These are phyloP conservation scores for Cotesia congregata DNA, from an alignment of 2,888 invertebrate species.

Conservation along the genomic window DNA sequence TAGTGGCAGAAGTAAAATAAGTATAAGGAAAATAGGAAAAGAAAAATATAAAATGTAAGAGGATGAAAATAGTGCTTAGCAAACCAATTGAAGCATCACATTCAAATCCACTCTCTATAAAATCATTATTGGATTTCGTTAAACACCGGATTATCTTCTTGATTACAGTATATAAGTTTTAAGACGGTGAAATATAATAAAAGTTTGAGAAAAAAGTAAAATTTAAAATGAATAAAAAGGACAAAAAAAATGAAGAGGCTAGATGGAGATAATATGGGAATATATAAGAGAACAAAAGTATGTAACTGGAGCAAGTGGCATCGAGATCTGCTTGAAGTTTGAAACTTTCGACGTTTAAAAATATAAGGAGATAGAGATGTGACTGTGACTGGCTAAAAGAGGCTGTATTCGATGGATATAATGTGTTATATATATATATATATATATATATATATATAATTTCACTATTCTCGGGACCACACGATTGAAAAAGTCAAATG, in stretches of 20 bases:
- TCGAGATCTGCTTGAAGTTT: constrained; percentile 24
- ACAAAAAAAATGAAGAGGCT: constrained; percentile 4
- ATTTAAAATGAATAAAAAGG: constrained; percentile 9
- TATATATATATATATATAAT: constrained; percentile 18
- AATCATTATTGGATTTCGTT: constrained; percentile 49
- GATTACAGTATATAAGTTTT: constrained; percentile 19
- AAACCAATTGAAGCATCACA: constrained; percentile 39
- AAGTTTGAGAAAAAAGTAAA: constrained; percentile 18
- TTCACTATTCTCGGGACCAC: background rate
- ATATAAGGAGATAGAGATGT: constrained; percentile 17
- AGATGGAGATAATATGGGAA: background rate
- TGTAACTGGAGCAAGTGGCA: constrained; percentile 9
- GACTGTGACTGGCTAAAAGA: background rate
- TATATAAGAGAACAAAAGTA: background rate
- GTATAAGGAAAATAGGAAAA: constrained; percentile 13
- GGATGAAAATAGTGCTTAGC: constrained; percentile 40
- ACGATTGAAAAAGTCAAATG: background rate
- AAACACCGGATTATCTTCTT: constrained; percentile 44
- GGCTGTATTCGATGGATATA: background rate
- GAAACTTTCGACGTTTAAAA: constrained; percentile 37
- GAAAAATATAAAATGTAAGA: constrained; percentile 25
- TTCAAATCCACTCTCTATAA: constrained; percentile 45
- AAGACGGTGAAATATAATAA: constrained; percentile 6
- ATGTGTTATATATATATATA: constrained; percentile 11
- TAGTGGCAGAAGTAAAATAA: background rate